Percentiles rank a stretch among this genome's conserved stretches.
Evolutionary conservation across 2,888 invertebrate genomes (phyloP).

Genomic region (Sinotaia quadrata): DNA sequence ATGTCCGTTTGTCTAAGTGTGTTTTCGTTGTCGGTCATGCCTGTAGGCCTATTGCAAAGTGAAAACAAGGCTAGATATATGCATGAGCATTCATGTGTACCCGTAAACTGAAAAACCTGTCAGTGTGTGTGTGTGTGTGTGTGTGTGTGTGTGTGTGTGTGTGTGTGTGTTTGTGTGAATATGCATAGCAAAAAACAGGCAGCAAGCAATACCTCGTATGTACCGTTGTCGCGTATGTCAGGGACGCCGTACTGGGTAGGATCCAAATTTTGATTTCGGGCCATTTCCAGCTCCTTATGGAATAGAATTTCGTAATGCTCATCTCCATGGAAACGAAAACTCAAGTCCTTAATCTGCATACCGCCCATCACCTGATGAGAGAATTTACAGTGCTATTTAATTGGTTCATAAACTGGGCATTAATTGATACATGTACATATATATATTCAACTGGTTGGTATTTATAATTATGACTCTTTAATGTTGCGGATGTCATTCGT

Average conservation of each 20-base stretch:
- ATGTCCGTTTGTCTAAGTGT: too few species aligned
- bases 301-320: constrained; percentile 17
- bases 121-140: not conserved
- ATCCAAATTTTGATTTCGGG: not conserved
- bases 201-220: constrained; percentile 16
- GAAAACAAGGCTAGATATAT: not conserved
- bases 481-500: too few species aligned
- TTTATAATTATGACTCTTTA: too few species aligned
- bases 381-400: too few species aligned
- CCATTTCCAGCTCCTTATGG: constrained; percentile 11
- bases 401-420: too few species aligned
- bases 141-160: not conserved
- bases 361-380: constrained; percentile 13
- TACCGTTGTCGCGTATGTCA: constrained; percentile 13
- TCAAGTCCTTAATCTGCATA: constrained; percentile 11
- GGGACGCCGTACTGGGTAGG: constrained; percentile 15
- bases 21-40: not conserved
- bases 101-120: not conserved
- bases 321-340: constrained; percentile 17
- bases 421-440: too few species aligned
- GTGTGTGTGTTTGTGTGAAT: not conserved
- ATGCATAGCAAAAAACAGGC: too few species aligned
- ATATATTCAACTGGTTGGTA: too few species aligned
- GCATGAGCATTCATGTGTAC: not conserved
- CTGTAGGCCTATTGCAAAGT: too few species aligned